A percentile compares a stretch with the other conserved stretches of the same genome.
phyloP scores from a whole-genome alignment of 2,888 invertebrate genomes.

The Geotrupes spiniger region DNA sequence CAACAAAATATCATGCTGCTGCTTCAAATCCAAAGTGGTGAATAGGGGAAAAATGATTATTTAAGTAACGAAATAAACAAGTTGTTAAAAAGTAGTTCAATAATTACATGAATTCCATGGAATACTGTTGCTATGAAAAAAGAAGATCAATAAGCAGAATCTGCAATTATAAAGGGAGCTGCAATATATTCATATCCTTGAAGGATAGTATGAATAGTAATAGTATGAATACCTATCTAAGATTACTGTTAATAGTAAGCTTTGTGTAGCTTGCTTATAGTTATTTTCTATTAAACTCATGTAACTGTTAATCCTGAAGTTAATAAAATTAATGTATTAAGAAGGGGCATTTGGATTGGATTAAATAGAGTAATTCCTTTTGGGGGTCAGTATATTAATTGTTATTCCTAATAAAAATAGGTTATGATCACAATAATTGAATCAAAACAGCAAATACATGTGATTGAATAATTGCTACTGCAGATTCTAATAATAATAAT shows the following conservation, averaged over 20 bases:
- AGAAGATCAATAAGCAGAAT: conserved; percentile 64
- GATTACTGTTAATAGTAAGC: conserved; percentile 55
- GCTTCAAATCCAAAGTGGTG: conserved; percentile 67
- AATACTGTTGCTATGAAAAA: conserved; percentile 75
- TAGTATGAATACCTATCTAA: conserved; percentile 68
- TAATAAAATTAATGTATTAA: conserved; percentile 72
- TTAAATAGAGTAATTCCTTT: conserved; percentile 61
- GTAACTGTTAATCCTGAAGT: conserved; percentile 69
- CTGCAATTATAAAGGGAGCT: conserved; percentile 59
- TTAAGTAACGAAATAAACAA: conserved; percentile 53
- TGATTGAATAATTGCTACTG: conserved; percentile 64
- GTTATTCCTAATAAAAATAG: conserved; percentile 55
- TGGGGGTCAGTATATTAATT: conserved; percentile 60
- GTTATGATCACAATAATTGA: conserved; percentile 55
- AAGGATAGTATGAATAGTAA: conserved; percentile 57
- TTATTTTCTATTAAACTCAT: conserved; percentile 55
- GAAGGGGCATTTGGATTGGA: conserved; percentile 66
- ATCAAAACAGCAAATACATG: conserved; percentile 67
- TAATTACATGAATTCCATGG: conserved; percentile 70
- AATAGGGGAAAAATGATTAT: conserved; percentile 53
- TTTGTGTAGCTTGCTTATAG: conserved; percentile 49
- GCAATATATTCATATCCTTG: conserved; percentile 69
- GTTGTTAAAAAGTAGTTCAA: conserved; percentile 57
- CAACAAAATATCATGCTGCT: conserved; percentile 66
- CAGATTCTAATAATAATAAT: conserved; percentile 60